A percentile compares a stretch with the other conserved stretches of the same genome.
These are phyloP conservation scores for Leptoteleia sp. DNA, from an alignment of 1,140 invertebrate genomes.

Conservation along the genomic window DNA sequence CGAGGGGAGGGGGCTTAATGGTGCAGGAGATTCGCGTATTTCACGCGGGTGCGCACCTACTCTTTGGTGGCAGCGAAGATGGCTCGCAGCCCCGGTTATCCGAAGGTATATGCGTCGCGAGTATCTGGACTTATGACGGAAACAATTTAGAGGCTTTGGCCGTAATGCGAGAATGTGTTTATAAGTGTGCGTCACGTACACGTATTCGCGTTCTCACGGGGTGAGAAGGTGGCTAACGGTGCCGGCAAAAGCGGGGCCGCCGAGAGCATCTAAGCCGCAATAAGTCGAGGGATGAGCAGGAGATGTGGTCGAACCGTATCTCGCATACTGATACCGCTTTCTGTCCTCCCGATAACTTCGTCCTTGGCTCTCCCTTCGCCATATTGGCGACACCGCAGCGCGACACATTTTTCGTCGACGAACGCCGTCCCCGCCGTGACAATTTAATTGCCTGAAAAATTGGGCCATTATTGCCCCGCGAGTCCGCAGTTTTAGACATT, in stretches of 20 bases:
- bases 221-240: constrained; percentile 66
- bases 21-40: constrained; percentile 71
- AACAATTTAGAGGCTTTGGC: constrained; percentile 81
- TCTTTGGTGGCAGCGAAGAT: constrained; percentile 59
- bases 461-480: constrained; percentile 6
- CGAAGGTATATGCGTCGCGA: constrained; percentile 77
- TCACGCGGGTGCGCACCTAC: constrained; percentile 60
- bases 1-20: constrained; percentile 71
- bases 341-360: constrained; percentile 48
- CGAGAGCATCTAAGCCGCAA: constrained; percentile 79
- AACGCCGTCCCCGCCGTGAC: neutral
- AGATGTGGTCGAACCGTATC: constrained; percentile 81
- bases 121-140: constrained; percentile 82
- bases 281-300: constrained; percentile 77
- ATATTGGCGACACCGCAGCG: constrained; percentile 61
- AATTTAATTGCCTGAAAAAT: constrained; percentile 54
- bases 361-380: constrained; percentile 40
- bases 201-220: constrained; percentile 55
- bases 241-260: constrained; percentile 67
- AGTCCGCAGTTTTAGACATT: constrained; percentile 1
- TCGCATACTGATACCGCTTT: constrained; percentile 80
- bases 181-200: constrained; percentile 67
- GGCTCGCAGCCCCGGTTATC: constrained; percentile 74
- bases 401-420: constrained; percentile 35
- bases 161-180: constrained; percentile 60